phyloP scores from a whole-genome alignment of 1,140 invertebrate genomes.

The Trachelipus rathkii region DNA sequence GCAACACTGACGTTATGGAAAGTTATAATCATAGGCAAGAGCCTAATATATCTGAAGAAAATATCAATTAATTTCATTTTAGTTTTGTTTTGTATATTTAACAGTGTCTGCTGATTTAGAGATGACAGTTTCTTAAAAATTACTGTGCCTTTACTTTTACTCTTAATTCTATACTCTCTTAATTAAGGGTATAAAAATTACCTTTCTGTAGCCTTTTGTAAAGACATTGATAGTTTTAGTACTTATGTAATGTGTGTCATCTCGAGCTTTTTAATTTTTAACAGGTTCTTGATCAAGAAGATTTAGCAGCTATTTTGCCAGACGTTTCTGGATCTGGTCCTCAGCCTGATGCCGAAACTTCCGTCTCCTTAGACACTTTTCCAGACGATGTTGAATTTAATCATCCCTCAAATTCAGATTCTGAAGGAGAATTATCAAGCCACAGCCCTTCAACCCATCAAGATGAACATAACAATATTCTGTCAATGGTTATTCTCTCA shows the following conservation, averaged over 20 bases:
- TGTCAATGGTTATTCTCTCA: conserved; percentile 33
- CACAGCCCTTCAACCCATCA: not conserved
- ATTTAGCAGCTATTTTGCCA: conserved; percentile 63
- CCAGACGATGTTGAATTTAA: conserved; percentile 51
- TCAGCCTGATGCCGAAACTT: conserved; percentile 53
- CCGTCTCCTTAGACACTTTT: conserved; percentile 57
- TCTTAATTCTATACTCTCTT: no score
- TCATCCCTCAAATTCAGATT: conserved; percentile 46
- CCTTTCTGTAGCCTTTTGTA: no score
- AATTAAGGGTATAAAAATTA: no score
- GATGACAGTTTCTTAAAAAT: no score
- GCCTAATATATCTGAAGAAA: no score
- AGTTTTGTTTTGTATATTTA: no score
- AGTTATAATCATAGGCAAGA: no score
- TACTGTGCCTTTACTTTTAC: no score
- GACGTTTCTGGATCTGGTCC: conserved; percentile 50
- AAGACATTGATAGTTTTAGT: no score
- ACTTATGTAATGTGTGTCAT: conserved; percentile 26
- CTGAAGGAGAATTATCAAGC: conserved; percentile 19
- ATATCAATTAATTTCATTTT: no score
- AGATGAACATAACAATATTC: conserved; percentile 29
- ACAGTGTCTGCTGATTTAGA: no score
- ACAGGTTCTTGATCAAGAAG: conserved; percentile 64
- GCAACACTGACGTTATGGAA: no score
- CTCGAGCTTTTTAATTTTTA: conserved; percentile 23